Base-by-base conservation (phyloP, 1,140 invertebrate genomes). In the Gyrodactylus bullatarudis region DNA sequence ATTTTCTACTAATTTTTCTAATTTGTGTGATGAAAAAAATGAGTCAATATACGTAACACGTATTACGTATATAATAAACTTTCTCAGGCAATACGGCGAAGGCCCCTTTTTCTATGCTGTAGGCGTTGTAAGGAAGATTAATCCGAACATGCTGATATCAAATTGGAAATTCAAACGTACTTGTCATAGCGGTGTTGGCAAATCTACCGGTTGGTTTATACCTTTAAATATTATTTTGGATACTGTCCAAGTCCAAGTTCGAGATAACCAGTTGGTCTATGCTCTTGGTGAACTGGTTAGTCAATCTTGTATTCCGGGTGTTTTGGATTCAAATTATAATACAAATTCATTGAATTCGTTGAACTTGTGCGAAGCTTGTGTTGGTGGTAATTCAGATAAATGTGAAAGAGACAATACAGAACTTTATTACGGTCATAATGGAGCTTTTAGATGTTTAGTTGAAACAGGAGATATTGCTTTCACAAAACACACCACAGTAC, bases 141-240 rank as follows among this genome's bases (percentile, higher is more conserved):
- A 73, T 26, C 23, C 23, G 26, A 23, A 26, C 1, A 73, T 73
- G 1, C 72, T 73, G 2, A 69, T 73, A 8, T 68, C 34, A 20
- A 68, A 68, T 54, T 73, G 72, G 72, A 69, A 69, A 68, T 73
- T 79, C 79, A 77, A 78, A 71, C 74, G 78, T 76, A 89, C 89
- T 0, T 97, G 92, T 77, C 89, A 94, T 79, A 86, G 89, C 0
- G 90, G 90, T 25, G 87, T 95, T 23, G 88, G 87, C 74, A 88
- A 86, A 74, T 91, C 88, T 0, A 91, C 91, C 19, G 92, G 92
- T 1, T 97, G 92, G 92, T 85, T 95, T 0, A 87, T 94, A 77
- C 92, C 92, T 0, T 80, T 96, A 77, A 89, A 89, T 0, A 92
- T 89, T 78, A 83, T 95, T 0, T 85, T 96, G 20, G 89, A 89